A percentile compares a stretch with the other conserved stretches of the same genome.
These are phyloP conservation scores for Neopipo cinnamomea DNA, from an alignment of 2,113 vertebrate genomes.

Conservation along the genomic window DNA sequence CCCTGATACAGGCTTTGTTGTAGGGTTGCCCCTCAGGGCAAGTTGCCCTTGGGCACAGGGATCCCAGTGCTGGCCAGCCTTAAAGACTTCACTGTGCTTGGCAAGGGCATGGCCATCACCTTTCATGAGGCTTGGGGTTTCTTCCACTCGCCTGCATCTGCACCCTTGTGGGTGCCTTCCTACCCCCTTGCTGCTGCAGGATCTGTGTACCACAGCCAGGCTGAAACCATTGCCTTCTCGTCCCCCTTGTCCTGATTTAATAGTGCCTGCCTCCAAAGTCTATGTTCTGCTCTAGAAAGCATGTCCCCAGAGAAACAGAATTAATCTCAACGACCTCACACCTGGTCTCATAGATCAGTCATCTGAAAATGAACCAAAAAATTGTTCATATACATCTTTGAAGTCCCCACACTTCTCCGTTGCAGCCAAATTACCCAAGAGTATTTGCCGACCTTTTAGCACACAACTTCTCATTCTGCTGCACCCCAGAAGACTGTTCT, in stretches of 20 bases:
- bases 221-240: not conserved
- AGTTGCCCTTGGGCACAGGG: not conserved
- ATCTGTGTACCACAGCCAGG: not conserved
- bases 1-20: not conserved
- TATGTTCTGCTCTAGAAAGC: not conserved
- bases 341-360: not conserved
- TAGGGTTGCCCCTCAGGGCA: not conserved
- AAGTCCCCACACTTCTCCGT: not conserved
- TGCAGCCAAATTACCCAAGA: not conserved
- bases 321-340: not conserved
- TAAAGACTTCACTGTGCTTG: not conserved
- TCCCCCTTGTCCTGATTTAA: not conserved
- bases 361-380: not conserved
- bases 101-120: not conserved
- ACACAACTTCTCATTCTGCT: not conserved
- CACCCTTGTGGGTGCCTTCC: not conserved
- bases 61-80: not conserved
- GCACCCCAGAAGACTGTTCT: not conserved
- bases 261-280: not conserved
- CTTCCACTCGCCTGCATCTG: not conserved
- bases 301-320: not conserved
- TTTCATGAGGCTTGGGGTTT: not conserved
- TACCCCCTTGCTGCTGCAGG: not conserved
- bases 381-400: not conserved
- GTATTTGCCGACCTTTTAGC: not conserved